A percentile compares a stretch with the other conserved stretches of the same genome.
Evolutionary conservation across 2,888 invertebrate genomes (phyloP).

Genomic region (Leptothorax acervorum): DNA sequence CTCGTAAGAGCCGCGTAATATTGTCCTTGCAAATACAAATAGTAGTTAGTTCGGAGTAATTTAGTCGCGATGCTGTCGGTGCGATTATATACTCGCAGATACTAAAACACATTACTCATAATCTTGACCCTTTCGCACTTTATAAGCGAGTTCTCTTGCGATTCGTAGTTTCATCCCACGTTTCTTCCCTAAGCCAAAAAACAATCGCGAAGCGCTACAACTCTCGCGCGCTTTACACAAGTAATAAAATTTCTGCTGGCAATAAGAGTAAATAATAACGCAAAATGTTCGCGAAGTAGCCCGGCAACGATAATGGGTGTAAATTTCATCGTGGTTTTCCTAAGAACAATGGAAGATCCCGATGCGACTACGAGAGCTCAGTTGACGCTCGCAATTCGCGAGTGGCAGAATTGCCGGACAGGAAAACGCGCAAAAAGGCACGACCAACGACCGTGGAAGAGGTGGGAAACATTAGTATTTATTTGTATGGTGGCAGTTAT

Average conservation of each 20-base stretch:
- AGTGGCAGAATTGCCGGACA: constrained; percentile 25
- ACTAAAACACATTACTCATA: constrained; percentile 4
- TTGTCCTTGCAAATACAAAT: constrained; percentile 40
- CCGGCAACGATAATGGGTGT: constrained; percentile 18
- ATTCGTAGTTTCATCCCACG: not conserved
- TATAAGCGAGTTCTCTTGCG: not conserved
- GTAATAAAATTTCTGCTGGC: constrained; percentile 17
- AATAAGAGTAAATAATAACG: constrained; percentile 33
- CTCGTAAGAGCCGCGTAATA: constrained; percentile 12
- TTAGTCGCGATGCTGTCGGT: constrained; percentile 6
- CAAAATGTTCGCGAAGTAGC: constrained; percentile 4
- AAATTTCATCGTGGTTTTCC: constrained; percentile 29
- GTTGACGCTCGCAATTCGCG: constrained; percentile 28
- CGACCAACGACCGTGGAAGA: constrained; percentile 40
- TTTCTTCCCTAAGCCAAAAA: not conserved
- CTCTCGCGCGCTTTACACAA: not conserved
- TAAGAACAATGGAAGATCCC: constrained; percentile 44
- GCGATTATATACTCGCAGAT: not conserved
- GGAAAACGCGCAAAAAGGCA: constrained; percentile 61
- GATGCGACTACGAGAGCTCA: constrained; percentile 38
- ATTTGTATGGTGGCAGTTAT: constrained; percentile 67
- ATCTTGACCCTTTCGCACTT: not conserved
- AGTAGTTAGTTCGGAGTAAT: constrained; percentile 34
- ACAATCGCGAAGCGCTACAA: constrained; percentile 2
- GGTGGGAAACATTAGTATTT: constrained; percentile 60